These are phyloP conservation scores for Rhopalosiphum maidis DNA, from an alignment of 1,140 invertebrate genomes.

Conservation along the genomic window DNA sequence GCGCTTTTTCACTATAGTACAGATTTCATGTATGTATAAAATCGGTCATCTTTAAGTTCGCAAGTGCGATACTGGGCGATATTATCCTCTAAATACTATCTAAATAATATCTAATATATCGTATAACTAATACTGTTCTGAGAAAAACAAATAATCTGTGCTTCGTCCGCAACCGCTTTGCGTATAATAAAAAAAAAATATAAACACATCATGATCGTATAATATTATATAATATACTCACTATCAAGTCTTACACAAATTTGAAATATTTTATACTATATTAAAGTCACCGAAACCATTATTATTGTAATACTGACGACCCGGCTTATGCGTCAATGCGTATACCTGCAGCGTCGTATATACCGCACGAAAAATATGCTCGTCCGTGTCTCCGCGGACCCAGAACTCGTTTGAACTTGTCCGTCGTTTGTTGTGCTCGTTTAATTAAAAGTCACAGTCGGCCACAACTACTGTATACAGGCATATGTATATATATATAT, in stretches of 20 bases:
- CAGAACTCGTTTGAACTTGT: constrained; percentile 26
- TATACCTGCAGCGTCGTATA: background rate
- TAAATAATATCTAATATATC: too few species aligned
- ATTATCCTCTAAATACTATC: too few species aligned
- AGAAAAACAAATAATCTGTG: too few species aligned
- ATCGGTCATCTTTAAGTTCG: too few species aligned
- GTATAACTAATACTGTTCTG: too few species aligned
- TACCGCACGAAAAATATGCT: constrained; percentile 1
- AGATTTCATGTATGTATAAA: too few species aligned
- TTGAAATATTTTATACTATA: background rate
- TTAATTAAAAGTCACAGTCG: constrained; percentile 48
- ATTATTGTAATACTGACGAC: background rate
- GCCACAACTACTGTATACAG: background rate
- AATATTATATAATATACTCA: too few species aligned
- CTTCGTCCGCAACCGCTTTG: too few species aligned
- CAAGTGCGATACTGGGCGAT: too few species aligned
- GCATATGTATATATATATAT: background rate
- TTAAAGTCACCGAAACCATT: background rate
- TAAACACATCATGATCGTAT: background rate
- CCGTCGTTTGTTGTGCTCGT: constrained; percentile 23
- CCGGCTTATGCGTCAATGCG: background rate
- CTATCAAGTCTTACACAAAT: background rate
- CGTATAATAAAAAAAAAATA: too few species aligned
- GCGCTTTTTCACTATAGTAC: too few species aligned
- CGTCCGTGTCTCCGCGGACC: background rate